Base-by-base conservation (phyloP, 2,888 invertebrate species). In the Muscina levida region DNA sequence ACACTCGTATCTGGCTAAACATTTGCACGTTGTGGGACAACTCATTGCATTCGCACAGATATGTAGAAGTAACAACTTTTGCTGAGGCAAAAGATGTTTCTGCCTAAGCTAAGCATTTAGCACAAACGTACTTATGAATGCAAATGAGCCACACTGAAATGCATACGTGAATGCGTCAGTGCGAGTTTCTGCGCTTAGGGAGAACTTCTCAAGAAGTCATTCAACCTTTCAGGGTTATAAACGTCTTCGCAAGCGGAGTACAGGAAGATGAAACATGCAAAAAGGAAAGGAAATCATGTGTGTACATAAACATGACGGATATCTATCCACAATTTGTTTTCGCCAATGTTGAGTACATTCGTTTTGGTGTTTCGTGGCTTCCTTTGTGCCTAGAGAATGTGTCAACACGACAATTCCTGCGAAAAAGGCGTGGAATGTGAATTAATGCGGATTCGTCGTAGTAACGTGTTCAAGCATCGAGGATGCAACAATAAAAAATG, bases 191-290 rank as follows among this genome's bases (percentile, higher is more conserved):
- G 17, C 10, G 51, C 51, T 42, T 39, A 62, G 42, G 39, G 53
- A 73, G 77, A 77, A 80, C 70, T 77, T 74, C 56, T 62, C 42
- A 56, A 72, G 42, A 53, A 17, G 81, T 77, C 77, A 56, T 77
- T 81, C 81, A 81, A 81, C 81, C 72, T 81, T 59, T 81, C 80
- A 81, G 80, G 80, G 80, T 77, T 81, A 81, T 67, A 62, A 62
- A 71, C 66, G 73, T 80, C 77, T 62, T 42, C 59, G 2, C n/a
- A 31, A 31, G 31, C 3, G 31, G 31, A 8, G 8, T n/a, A n/a
- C 8, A 8, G 31, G 31, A 31, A 31, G 3, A 8, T 31, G 31
- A 31, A 31, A 31, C 31, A 31, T 31, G n/a, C n/a, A n/a, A n/a
- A n/a, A n/a, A n/a, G n/a, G n/a, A n/a, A n/a, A n/a, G n/a, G n/a